These are phyloP conservation scores for Amphiprion ocellaris DNA, from an alignment of 2,113 vertebrate genomes.

Conservation along the genomic window DNA sequence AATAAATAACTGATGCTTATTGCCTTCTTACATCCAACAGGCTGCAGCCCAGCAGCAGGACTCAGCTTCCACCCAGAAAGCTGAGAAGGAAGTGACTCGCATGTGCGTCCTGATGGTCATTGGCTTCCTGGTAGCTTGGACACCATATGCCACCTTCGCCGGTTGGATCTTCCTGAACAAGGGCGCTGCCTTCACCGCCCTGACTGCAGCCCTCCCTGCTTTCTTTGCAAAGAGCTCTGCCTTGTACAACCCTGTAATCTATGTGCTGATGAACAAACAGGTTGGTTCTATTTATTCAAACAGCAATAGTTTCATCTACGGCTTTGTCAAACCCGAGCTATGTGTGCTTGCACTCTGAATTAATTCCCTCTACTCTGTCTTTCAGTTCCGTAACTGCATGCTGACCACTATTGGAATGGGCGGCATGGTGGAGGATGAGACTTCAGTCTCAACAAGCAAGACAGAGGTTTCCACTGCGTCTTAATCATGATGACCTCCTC, in stretches of 20 bases:
- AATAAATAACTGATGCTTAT: too few relatives aligned
- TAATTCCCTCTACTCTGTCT: slow-evolving; percentile 50
- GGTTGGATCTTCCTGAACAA: slow-evolving; percentile 89
- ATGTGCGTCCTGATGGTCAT: slow-evolving; percentile 88
- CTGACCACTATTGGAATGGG: slow-evolving; percentile 87
- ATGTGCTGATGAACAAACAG: slow-evolving; percentile 87
- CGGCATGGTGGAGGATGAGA: slow-evolving; percentile 85
- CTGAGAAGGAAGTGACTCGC: slow-evolving; percentile 86
- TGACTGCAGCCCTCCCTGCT: slow-evolving; percentile 82
- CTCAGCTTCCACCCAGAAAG: slow-evolving; percentile 86
- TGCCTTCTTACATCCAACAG: slow-evolving; percentile 20
- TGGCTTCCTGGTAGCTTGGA: slow-evolving; percentile 85
- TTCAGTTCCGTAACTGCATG: slow-evolving; percentile 91
- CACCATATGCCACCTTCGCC: slow-evolving; percentile 83
- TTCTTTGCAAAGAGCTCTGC: slow-evolving; percentile 90
- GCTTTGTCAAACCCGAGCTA: neutral
- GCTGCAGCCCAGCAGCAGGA: slow-evolving; percentile 87
- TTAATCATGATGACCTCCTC: slow-evolving; percentile 48
- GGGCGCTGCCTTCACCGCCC: slow-evolving; percentile 82
- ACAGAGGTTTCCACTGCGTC: slow-evolving; percentile 88
- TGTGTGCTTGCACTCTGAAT: neutral
- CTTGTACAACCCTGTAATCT: slow-evolving; percentile 83
- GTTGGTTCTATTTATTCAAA: slow-evolving; percentile 58
- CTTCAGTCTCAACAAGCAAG: slow-evolving; percentile 88
- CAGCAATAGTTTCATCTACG: too few relatives aligned